Conservation (phyloP, 64 coral and sea anemone species). For the Porites lutea region DNA sequence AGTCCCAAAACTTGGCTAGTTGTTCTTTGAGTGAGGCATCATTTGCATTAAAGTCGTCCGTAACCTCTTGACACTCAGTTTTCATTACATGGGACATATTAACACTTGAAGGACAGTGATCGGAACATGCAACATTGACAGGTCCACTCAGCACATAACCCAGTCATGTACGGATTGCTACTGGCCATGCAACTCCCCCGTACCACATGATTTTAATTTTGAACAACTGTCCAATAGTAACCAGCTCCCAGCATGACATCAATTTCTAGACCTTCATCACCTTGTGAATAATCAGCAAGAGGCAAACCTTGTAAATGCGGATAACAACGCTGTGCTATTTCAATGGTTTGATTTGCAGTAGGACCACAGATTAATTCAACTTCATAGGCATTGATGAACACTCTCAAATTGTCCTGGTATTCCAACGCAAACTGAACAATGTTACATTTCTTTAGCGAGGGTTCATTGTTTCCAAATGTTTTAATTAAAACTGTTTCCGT, state of each 20-base stretch:
- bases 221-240: slow-evolving; percentile 51
- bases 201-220: slow-evolving; percentile 5
- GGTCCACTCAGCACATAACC: slow-evolving; percentile 20
- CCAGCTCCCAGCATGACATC: slow-evolving; percentile 51
- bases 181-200: background rate
- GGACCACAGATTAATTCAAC: slow-evolving; percentile 57
- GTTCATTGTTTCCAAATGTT: no score
- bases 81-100: slow-evolving; percentile 61
- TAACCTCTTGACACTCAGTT: background rate
- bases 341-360: slow-evolving; percentile 42
- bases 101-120: background rate
- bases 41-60: slow-evolving; percentile 25
- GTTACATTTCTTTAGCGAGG: slow-evolving; percentile 30
- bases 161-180: slow-evolving; percentile 41
- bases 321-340: slow-evolving; percentile 3
- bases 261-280: slow-evolving; percentile 6
- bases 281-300: slow-evolving; percentile 16
- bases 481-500: no score
- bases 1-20: no score
- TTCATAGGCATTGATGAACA: slow-evolving; percentile 25
- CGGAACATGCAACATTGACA: background rate
- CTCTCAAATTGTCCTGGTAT: background rate
- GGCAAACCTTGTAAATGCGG: background rate
- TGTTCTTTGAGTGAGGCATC: no score
- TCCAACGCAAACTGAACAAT: slow-evolving; percentile 44